Base-by-base conservation (phyloP, 1,140 invertebrate genomes). In the Aphelinus atriplicis region DNA sequence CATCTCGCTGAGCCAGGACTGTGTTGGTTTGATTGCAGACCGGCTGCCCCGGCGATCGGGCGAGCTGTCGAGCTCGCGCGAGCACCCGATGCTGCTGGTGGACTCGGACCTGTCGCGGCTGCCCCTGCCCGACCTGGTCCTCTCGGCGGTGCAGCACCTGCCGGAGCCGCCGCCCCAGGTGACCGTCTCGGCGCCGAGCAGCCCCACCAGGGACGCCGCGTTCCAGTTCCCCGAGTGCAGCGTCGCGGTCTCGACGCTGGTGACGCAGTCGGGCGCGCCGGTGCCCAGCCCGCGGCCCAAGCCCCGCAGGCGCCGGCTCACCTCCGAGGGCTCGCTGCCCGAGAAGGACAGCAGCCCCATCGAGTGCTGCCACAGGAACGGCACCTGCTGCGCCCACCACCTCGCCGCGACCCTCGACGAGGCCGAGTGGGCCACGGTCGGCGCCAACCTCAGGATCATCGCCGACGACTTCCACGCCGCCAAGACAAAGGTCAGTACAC, bases 401-500 rank as follows among this genome's bases (percentile, higher is more conserved):
- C 57, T 82, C 47, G 76, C 75, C 1, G 71, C 79, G 46, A 80
- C 79, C 1, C 75, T 83, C 50, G 83, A 85, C 67, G 83, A 85
- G 71, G 80, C 76, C 48, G 85, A 88, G 57, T 88, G 86, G 87
- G 81, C 81, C 46, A 86, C 78, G 62, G 84, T 88, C 48, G 87
- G 87, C 1, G 81, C 86, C 43, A 88, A 87, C 71, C 83, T 88
- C 56, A 83, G 87, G 79, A 87, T 85, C 78, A 88, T 88, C 71
- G 87, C 87, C 70, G 86, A 87, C 50, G 87, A 88, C 72, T 87
- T 87, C 64, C 86, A 88, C 51, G 86, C 86, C 26, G 84, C 84
- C 62, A 86, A 84, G 78, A 86, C 84, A 68, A 88, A 88, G 86
- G 87, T 88, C 71, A 81, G 81, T 75, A 9, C 7, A 67, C 26